Base-by-base conservation (phyloP, 1,140 invertebrate species). In the Octopus bimaculoides region DNA sequence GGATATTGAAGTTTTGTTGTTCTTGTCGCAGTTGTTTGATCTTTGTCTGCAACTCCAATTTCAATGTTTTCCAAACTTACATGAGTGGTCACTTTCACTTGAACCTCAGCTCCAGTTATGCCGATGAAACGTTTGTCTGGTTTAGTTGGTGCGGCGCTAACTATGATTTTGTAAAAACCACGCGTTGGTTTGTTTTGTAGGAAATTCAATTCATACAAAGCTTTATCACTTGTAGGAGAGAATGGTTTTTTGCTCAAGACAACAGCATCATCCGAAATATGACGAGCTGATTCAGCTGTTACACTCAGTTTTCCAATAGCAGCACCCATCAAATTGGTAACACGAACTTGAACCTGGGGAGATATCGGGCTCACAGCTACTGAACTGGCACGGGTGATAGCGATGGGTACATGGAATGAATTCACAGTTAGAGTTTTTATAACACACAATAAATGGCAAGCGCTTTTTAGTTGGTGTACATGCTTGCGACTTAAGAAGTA, bases 401-500 rank as follows among this genome's bases (percentile, higher is more conserved):
- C 95, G 71, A 96, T 92, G 52, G 95, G 96, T 69, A 92, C 88
- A 81, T 93, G 91, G 85, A 90, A 93, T 91, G 92, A 92, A 83
- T 94, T 94, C 4, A 89, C 91, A 17, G 94, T 92, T 12, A 96
- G 91, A 54, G 92, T 91, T 81, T 92, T 92, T n/a, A 97, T 90
- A 0, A 95, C 94, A 80, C 96, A 94, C 4, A 97, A 88, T 41
- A 98, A 91, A 79, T 94, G 92, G 69, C 93, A 93, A 12, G 94
- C 95, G 54, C 96, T 96, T 88, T 95, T 95, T 0, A 94, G 91
- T 52, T 95, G 93, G 87, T 96, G 96, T 5, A 98, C 96, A 77
- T 95, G 96, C 84, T 94, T 93, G 55, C 97, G 92, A n/a, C 94
- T 96, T 66, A 98, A 90, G 83, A 98, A 93, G 91, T 98, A 99